These are phyloP conservation scores for Aplidium turbinatum DNA, from an alignment of 23 tunicate genomes.

Conservation along the genomic window DNA sequence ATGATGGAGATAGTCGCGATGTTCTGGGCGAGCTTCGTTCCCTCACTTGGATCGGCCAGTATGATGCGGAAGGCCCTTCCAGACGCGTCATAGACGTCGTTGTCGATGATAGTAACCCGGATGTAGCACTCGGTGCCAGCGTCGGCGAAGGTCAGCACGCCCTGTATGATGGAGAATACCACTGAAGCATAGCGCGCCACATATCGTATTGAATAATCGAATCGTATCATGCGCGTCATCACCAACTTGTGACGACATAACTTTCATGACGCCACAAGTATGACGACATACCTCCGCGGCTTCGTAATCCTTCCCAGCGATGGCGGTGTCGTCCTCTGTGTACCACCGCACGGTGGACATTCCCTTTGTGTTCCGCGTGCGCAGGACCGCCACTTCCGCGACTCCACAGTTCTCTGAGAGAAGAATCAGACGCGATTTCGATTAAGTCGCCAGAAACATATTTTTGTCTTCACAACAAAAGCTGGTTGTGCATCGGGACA, in stretches of 20 bases:
- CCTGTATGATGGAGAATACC: no score
- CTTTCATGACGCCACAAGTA: no score
- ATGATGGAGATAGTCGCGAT: slow-evolving; percentile 90
- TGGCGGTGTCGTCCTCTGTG: slow-evolving; percentile 97
- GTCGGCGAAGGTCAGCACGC: slow-evolving; percentile 69
- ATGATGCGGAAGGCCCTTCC: slow-evolving; percentile 90
- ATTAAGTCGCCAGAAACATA: no score
- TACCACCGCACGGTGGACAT: slow-evolving; percentile 69
- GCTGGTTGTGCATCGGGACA: no score
- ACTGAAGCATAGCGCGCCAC: no score
- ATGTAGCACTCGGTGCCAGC: slow-evolving; percentile 81
- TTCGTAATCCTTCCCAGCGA: slow-evolving; percentile 96
- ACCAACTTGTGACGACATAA: no score
- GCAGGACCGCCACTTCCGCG: slow-evolving; percentile 88
- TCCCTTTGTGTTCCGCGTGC: slow-evolving; percentile 93
- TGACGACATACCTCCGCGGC: slow-evolving; percentile 42
- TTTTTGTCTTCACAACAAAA: no score
- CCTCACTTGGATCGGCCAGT: slow-evolving; percentile 82
- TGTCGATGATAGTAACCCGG: slow-evolving; percentile 90
- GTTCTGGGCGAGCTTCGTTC: slow-evolving; percentile 81
- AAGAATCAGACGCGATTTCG: no score
- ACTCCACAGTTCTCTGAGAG: slow-evolving; percentile 86
- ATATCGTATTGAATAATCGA: no score
- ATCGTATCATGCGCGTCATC: no score
- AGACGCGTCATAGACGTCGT: slow-evolving; percentile 78